A percentile compares a stretch with the other conserved stretches of the same genome.
These are phyloP conservation scores for Eupithecia dodoneata DNA, from an alignment of 2,888 invertebrate species.

Conservation along the genomic window DNA sequence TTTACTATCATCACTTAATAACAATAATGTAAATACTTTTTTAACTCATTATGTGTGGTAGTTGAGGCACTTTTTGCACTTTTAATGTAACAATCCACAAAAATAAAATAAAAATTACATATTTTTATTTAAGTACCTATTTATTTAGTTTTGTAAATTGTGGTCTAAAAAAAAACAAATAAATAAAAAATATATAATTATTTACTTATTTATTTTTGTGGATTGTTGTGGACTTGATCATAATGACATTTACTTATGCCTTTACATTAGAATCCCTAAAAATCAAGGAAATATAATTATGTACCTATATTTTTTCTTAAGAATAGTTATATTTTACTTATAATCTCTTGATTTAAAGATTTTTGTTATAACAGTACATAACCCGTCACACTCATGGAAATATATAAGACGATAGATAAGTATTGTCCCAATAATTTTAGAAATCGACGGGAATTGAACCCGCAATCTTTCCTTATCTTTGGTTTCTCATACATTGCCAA, in stretches of 20 bases:
- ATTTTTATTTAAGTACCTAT: background rate
- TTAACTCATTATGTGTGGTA: constrained; percentile 49
- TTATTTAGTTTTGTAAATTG: background rate
- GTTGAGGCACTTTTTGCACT: constrained; percentile 40
- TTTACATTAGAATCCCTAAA: background rate
- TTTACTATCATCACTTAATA: constrained; percentile 76
- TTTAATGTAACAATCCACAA: background rate
- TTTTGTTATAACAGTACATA: too few species aligned
- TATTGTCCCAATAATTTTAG: too few species aligned
- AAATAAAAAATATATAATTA: too few species aligned
- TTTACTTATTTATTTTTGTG: background rate
- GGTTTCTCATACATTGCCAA: background rate
- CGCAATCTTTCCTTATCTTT: background rate
- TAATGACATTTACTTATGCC: background rate
- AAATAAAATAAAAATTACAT: too few species aligned
- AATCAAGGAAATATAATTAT: background rate
- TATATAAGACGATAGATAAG: too few species aligned
- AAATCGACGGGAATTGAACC: too few species aligned
- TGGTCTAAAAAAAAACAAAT: too few species aligned
- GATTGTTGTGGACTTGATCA: background rate
- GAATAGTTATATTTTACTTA: too few species aligned
- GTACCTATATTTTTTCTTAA: background rate
- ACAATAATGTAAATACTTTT: constrained; percentile 76
- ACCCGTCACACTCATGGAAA: too few species aligned
- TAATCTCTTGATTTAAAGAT: too few species aligned